Base-by-base conservation (phyloP, 1,140 invertebrate genomes). In the Drosophila sproati region DNA sequence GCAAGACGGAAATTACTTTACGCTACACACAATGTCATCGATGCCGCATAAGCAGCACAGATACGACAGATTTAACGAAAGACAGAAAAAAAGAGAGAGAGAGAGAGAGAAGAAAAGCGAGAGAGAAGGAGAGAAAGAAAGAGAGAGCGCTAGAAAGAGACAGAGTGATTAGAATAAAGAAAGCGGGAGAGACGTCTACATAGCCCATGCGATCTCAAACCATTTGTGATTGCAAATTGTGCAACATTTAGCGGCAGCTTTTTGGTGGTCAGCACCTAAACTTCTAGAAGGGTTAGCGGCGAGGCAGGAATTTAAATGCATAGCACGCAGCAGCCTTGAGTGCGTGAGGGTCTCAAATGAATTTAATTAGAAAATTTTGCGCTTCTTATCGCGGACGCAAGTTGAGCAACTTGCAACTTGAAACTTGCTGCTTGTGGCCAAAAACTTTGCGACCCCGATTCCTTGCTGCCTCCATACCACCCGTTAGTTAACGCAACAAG, bases 1-100 rank as follows among this genome's bases (percentile, higher is more conserved):
- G 88, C 88, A 88, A 91, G 88, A 77, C 82, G 87, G 87, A 91
- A 91, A 91, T 91, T 91, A 91, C 87, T 91, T 91, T 91, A 91
- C 91, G 82, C 87, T 91, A 87, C 88, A 91, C 88, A 89, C 85
- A 89, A 91, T 91, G 87, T 91, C 87, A 91, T 91, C 82, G 87
- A 91, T 91, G 87, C 88, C 87, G 85, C 85, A 88, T 88, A 88
- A 88, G 83, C 80, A 88, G 80, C 52, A 69, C 39, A 73, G 45
- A 73, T 48, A 52, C 39, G 60, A 60, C 75, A 70, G 60, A 67
- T 52, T 67, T 41, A 64, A 50, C 29, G 47, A 4, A 47, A 69
- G 37, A 32, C 12, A 51, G 55, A 29, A 4, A 37, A 4, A 35
- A 10, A 12, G 12, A 45, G 41, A 3, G 10, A 55, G 41, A 3